These are phyloP conservation scores for Phasia obesa DNA, from an alignment of 2,888 invertebrate species.

Conservation along the genomic window DNA sequence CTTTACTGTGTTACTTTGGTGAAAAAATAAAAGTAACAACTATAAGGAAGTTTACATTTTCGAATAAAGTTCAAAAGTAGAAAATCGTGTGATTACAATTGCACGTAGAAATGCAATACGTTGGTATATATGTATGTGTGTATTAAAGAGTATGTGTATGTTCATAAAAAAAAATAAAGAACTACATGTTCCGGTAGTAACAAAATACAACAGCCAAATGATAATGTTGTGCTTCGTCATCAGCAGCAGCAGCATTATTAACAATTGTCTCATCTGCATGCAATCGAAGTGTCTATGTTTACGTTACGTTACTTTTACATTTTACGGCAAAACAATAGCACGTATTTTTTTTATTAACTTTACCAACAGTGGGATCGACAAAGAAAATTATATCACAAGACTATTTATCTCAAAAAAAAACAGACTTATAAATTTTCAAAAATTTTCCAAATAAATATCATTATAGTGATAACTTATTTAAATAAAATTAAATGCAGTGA, in stretches of 20 bases:
- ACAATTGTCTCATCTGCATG: conserved; percentile 75
- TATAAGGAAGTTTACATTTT: conserved; percentile 19
- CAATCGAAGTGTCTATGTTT: conserved; percentile 78
- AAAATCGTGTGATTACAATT: conserved; percentile 54
- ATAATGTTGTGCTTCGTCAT: conserved; percentile 9
- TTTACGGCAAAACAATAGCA: conserved; percentile 77
- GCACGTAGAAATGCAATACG: conserved; percentile 26
- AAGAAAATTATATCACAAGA: no score
- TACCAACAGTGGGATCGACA: neutral
- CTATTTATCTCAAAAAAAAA: neutral
- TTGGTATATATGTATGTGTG: no score
- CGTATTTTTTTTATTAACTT: conserved; percentile 78
- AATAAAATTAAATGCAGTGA: no score
- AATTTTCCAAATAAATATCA: no score
- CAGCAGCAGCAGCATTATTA: conserved; percentile 47
- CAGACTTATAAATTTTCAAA: no score
- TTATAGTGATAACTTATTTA: no score
- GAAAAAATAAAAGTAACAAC: conserved; percentile 7
- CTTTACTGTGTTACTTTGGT: neutral
- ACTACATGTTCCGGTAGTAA: conserved; percentile 6
- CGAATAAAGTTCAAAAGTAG: conserved; percentile 35
- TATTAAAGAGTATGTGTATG: no score
- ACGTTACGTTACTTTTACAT: conserved; percentile 73
- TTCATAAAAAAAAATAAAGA: neutral
- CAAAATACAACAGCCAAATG: neutral